These are phyloP conservation scores for Sylvicapra grimmia DNA, from an alignment of 2,113 vertebrate species.

Conservation along the genomic window DNA sequence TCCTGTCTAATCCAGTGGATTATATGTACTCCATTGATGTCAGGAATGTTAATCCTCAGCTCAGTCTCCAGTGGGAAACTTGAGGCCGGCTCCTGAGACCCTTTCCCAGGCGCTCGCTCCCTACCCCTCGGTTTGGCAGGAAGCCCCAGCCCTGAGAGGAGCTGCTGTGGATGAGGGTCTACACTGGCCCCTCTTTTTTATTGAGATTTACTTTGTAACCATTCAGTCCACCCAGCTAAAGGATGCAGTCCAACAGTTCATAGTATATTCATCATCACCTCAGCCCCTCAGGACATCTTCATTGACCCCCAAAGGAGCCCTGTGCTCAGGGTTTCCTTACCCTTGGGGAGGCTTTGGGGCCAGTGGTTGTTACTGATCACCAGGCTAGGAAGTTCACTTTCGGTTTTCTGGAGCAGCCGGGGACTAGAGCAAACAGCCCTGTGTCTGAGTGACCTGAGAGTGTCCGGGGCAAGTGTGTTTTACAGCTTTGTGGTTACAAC, in stretches of 20 bases:
- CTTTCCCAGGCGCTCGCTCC: background rate
- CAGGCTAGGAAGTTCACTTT: background rate
- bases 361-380: background rate
- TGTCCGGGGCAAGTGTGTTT: background rate
- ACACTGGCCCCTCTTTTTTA: accelerated
- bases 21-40: background rate
- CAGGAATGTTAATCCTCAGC: background rate
- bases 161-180: background rate
- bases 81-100: background rate
- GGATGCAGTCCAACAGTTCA: background rate
- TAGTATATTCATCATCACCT: accelerated
- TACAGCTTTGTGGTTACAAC: background rate
- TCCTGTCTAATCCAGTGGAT: background rate
- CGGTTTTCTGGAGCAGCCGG: accelerated
- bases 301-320: background rate
- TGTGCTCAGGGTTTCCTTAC: background rate
- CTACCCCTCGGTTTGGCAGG: background rate
- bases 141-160: background rate
- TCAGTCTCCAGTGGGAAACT: background rate
- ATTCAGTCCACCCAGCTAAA: background rate
- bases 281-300: background rate
- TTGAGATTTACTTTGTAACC: background rate
- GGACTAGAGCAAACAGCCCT: background rate
- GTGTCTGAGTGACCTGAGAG: background rate
- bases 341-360: background rate